Conservation (phyloP, 2,113 vertebrate genomes). For the Cheirogaleus medius region DNA sequence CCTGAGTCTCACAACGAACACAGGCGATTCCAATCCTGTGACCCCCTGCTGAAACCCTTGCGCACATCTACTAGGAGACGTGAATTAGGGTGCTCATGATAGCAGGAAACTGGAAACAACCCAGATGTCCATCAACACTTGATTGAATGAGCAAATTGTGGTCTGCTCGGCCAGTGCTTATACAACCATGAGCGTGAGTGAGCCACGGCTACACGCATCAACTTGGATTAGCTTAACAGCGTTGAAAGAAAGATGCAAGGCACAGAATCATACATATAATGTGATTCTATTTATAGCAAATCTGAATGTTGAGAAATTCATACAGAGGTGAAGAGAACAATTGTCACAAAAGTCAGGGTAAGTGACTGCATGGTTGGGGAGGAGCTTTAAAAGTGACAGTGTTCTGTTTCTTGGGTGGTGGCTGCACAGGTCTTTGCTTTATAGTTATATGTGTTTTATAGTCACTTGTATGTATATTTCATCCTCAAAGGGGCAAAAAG, state of each 20-base stretch:
- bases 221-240: neutral
- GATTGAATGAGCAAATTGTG: neutral
- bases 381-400: neutral
- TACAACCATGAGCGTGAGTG: fast-evolving
- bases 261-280: too few species aligned
- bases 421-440: neutral
- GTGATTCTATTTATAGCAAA: neutral
- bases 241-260: neutral
- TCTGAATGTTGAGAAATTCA: neutral
- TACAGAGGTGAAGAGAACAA: neutral
- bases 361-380: neutral
- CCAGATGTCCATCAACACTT: neutral
- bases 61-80: too few species aligned
- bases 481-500: neutral
- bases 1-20: neutral
- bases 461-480: neutral
- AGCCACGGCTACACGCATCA: neutral
- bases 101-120: neutral
- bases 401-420: neutral
- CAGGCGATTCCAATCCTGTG: neutral
- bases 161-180: neutral
- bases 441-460: neutral
- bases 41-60: neutral
- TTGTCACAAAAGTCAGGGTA: neutral
- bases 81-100: neutral